Evolutionary conservation across 2,888 invertebrate species (phyloP).

Genomic region (Noctua fimbriata): DNA sequence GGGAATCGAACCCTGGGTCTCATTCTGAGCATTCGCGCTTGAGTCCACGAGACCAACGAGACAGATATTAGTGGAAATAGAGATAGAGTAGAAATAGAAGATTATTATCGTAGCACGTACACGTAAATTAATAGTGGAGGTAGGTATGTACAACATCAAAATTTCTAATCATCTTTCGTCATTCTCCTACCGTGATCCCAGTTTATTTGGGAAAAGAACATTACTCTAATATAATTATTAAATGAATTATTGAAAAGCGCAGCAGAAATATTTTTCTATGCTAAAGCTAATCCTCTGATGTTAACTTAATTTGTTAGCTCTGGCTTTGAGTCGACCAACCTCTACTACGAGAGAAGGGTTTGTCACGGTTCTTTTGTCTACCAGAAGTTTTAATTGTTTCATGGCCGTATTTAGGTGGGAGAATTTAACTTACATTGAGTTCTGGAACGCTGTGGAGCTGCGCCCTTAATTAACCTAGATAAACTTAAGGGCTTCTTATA

Average conservation of each 20-base stretch:
- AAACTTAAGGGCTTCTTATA: neutral
- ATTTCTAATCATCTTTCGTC: too few relatives aligned
- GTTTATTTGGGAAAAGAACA: too few relatives aligned
- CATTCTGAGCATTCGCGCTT: neutral
- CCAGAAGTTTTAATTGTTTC: neutral
- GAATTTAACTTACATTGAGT: neutral
- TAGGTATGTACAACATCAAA: too few relatives aligned
- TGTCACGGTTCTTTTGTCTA: neutral
- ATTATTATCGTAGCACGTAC: too few relatives aligned
- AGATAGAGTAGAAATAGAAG: neutral
- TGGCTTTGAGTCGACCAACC: neutral
- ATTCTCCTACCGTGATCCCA: too few relatives aligned
- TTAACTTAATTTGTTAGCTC: neutral
- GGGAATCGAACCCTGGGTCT: neutral
- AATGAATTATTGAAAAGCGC: neutral
- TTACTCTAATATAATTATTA: neutral
- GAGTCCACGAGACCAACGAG: neutral
- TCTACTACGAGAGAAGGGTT: neutral
- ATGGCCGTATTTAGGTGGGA: neutral
- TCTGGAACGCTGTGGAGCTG: neutral
- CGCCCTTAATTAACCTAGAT: neutral
- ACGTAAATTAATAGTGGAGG: too few relatives aligned
- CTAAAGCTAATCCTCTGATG: neutral
- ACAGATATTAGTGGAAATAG: neutral
- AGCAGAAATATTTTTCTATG: neutral